These are phyloP conservation scores for Melanotus villosus DNA, from an alignment of 2,888 invertebrate species.

Conservation along the genomic window DNA sequence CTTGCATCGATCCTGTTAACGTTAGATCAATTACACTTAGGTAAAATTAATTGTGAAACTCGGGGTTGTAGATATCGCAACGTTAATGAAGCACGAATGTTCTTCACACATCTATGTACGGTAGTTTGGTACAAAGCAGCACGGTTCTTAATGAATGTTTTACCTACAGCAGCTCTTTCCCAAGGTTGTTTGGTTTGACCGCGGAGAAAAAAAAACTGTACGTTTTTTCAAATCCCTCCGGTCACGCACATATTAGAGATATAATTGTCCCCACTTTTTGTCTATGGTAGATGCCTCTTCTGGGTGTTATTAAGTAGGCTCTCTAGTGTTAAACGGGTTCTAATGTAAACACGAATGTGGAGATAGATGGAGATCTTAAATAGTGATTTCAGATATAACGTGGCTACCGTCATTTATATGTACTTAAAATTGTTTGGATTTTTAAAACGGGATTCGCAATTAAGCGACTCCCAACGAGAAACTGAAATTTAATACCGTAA, in stretches of 20 bases:
- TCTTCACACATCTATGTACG: not conserved
- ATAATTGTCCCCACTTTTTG: conserved; percentile 30
- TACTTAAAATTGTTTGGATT: not conserved
- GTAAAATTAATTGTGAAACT: conserved; percentile 20
- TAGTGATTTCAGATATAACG: no score
- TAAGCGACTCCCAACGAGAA: no score
- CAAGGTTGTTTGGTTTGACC: conserved; percentile 19
- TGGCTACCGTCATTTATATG: not conserved
- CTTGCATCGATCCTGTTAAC: not conserved
- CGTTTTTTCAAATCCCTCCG: conserved; percentile 16
- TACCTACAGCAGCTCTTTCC: conserved; percentile 33
- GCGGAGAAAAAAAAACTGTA: conserved; percentile 22
- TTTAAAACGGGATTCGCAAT: not conserved
- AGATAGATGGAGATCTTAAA: conserved; percentile 9
- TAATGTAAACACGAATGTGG: conserved; percentile 32
- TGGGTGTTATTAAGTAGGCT: conserved; percentile 28
- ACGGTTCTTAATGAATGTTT: conserved; percentile 24
- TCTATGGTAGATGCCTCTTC: not conserved
- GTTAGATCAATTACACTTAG: conserved; percentile 23
- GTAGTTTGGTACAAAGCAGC: conserved; percentile 24
- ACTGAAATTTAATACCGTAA: no score
- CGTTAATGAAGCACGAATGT: conserved; percentile 25
- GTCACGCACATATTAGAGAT: conserved; percentile 38
- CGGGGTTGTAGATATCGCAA: conserved; percentile 8
- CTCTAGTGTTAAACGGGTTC: conserved; percentile 19